Conservation (phyloP, 2,888 invertebrate species). For the Cephus nigrinus region DNA sequence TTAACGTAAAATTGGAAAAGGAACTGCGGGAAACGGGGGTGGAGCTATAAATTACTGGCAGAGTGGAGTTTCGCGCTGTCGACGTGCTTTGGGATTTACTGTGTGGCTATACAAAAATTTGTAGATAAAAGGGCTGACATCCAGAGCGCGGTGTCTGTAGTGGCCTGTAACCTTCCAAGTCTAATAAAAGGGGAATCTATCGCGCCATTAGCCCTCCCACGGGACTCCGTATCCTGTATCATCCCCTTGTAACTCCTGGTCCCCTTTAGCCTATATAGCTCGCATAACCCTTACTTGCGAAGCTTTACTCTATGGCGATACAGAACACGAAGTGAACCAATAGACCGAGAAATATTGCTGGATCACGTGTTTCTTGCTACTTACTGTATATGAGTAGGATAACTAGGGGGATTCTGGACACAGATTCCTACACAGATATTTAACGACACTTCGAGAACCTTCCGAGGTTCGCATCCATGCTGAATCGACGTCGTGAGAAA, state of each 20-base stretch:
- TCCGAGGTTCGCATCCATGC: no score
- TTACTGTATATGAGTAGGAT: background rate
- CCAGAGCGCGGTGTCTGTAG: slow-evolving; percentile 3
- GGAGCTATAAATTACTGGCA: background rate
- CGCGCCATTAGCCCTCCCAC: slow-evolving; percentile 22
- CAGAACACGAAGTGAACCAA: slow-evolving; percentile 12
- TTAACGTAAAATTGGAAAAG: background rate
- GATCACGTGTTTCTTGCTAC: slow-evolving; percentile 12
- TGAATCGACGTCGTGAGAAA: no score
- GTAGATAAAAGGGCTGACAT: slow-evolving; percentile 6
- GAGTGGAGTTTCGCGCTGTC: background rate
- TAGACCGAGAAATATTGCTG: slow-evolving; percentile 18
- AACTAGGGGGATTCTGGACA: no score
- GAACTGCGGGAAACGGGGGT: background rate
- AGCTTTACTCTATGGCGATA: slow-evolving; percentile 3
- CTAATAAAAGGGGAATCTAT: slow-evolving; percentile 25
- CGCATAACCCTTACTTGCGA: background rate
- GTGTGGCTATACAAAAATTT: slow-evolving; percentile 5
- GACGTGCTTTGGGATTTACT: background rate
- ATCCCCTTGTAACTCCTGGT: slow-evolving; percentile 10
- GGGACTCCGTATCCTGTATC: slow-evolving; percentile 17
- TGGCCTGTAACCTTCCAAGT: slow-evolving; percentile 20
- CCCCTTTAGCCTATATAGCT: slow-evolving; percentile 7
- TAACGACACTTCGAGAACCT: no score
- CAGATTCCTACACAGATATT: no score